Conservation (phyloP, 1,140 invertebrate species). For the Cardiocondyla obscurior region DNA sequence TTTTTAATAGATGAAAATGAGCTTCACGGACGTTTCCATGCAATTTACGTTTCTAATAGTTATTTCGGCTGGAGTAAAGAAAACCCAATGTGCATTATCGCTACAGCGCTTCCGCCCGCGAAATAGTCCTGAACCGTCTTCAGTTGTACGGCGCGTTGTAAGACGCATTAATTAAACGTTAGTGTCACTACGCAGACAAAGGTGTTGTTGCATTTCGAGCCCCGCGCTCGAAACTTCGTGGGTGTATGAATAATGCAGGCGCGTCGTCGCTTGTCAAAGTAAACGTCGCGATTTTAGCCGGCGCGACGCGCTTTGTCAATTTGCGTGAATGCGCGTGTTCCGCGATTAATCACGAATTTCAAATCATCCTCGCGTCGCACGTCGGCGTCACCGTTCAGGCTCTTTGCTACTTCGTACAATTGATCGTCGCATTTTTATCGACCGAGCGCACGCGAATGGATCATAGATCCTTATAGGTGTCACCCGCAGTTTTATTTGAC, state of each 20-base stretch:
- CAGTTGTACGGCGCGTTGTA: constrained; percentile 31
- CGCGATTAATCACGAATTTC: not conserved
- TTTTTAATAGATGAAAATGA: not conserved
- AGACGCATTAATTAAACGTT: constrained; percentile 26
- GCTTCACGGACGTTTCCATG: not conserved
- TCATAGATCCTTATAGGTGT: constrained; percentile 27
- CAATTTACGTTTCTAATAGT: not conserved
- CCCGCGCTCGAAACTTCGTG: not conserved
- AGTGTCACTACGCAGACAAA: not conserved
- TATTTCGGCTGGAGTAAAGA: constrained; percentile 1
- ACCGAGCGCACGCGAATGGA: not conserved
- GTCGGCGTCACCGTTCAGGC: not conserved
- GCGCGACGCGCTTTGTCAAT: constrained; percentile 1
- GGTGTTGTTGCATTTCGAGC: not conserved
- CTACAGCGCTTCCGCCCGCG: not conserved
- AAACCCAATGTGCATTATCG: not conserved
- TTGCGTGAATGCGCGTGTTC: constrained; percentile 1
- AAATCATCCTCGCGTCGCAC: not conserved
- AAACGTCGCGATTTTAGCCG: constrained; percentile 24
- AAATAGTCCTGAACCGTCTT: not conserved
- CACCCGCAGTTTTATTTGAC: not conserved
- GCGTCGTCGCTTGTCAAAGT: constrained; percentile 28
- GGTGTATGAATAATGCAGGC: constrained; percentile 20
- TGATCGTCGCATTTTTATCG: constrained; percentile 22
- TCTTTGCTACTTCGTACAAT: not conserved